These are phyloP conservation scores for Plusia festucae DNA, from an alignment of 2,888 invertebrate species.

Conservation along the genomic window DNA sequence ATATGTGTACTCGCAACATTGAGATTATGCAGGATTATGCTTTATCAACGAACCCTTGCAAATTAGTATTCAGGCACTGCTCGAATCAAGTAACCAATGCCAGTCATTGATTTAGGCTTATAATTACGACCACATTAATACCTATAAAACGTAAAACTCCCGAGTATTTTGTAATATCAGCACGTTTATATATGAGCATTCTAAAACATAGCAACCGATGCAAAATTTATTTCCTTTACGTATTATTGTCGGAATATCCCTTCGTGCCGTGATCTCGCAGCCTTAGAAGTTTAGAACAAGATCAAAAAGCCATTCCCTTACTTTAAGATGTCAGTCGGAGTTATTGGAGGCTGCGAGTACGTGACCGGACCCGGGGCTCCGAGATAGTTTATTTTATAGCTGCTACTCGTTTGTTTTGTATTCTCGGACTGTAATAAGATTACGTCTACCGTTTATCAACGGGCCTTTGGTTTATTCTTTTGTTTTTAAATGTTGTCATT, in stretches of 20 bases:
- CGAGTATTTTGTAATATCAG: neutral
- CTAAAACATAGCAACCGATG: slow-evolving; percentile 37
- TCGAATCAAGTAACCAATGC: neutral
- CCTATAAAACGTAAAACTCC: neutral
- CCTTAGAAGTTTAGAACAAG: slow-evolving; percentile 68
- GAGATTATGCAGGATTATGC: neutral
- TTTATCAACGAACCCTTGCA: too few species aligned
- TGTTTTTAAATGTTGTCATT: slow-evolving; percentile 18
- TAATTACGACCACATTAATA: neutral
- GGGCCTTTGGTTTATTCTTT: slow-evolving; percentile 39
- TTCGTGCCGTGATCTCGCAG: slow-evolving; percentile 55
- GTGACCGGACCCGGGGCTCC: slow-evolving; percentile 75
- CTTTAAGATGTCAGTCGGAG: slow-evolving; percentile 81
- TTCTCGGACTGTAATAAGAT: slow-evolving; percentile 49
- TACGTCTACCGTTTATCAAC: slow-evolving; percentile 47
- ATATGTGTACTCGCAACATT: too few species aligned
- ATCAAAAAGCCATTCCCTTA: slow-evolving; percentile 81
- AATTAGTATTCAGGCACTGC: neutral
- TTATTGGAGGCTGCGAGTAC: slow-evolving; percentile 74
- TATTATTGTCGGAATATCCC: slow-evolving; percentile 43
- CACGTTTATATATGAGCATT: slow-evolving; percentile 14
- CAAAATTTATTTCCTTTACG: slow-evolving; percentile 39
- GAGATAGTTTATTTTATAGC: slow-evolving; percentile 69
- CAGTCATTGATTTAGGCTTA: neutral
- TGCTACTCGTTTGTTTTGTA: slow-evolving; percentile 56